Percentiles rank a stretch among this genome's conserved stretches.
phyloP scores from a whole-genome alignment of 2,113 vertebrate species.

The Brevimyrus niger region DNA sequence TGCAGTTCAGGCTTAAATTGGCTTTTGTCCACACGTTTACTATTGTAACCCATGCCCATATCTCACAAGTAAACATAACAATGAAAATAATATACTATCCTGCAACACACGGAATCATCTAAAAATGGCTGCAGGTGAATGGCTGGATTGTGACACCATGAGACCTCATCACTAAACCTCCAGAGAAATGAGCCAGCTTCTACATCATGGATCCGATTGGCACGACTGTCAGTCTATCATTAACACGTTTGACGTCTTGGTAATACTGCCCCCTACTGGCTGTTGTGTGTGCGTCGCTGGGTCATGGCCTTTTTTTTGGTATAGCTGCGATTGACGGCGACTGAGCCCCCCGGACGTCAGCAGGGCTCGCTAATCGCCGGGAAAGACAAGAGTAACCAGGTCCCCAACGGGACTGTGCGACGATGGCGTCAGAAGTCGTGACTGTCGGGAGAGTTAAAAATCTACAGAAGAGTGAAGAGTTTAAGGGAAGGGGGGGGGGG shows the following conservation, averaged over 20 bases:
- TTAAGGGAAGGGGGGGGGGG: not conserved
- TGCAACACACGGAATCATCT: not conserved
- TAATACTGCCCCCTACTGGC: not conserved
- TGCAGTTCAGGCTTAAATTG: not conserved
- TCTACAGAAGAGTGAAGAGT: not conserved
- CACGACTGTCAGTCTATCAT: not conserved
- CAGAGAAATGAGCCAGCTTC: not conserved
- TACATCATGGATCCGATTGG: not conserved
- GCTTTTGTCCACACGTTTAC: not conserved
- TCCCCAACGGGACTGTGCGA: not conserved
- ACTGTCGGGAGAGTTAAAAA: not conserved
- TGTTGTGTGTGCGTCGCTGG: not conserved
- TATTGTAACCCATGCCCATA: not conserved
- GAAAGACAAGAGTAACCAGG: not conserved
- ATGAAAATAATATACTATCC: not conserved
- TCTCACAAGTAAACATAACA: not conserved
- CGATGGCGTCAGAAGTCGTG: not conserved
- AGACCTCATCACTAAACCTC: not conserved
- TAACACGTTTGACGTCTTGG: not conserved
- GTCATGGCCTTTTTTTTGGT: constrained; percentile 6
- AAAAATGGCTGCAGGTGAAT: not conserved
- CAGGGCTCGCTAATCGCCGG: not conserved
- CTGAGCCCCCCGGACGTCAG: not conserved
- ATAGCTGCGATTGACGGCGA: not conserved
- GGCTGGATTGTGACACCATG: not conserved